Percentiles rank a stretch among this genome's conserved stretches.
Conservation (phyloP, 2,113 vertebrate genomes). For the Hemichromis elongatus region DNA sequence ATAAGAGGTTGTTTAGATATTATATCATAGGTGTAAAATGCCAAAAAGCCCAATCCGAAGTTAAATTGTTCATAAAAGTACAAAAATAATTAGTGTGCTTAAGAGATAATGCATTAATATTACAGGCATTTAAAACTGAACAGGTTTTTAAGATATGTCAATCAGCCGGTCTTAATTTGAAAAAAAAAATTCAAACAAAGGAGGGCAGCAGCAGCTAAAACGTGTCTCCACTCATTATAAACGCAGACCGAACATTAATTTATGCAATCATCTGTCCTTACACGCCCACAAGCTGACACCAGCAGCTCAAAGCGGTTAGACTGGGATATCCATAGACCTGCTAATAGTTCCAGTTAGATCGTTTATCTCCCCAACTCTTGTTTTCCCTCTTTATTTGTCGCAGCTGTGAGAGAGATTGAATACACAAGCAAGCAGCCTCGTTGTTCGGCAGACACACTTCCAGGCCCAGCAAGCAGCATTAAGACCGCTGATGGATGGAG, state of each 20-base stretch:
- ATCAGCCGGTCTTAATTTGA: neutral
- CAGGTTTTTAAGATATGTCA: neutral
- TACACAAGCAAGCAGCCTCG: neutral
- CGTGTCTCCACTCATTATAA: conserved; percentile 17
- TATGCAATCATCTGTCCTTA: conserved; percentile 41
- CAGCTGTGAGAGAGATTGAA: neutral
- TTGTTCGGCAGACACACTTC: neutral
- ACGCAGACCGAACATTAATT: conserved; percentile 41
- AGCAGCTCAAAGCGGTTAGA: neutral
- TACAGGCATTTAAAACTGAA: neutral
- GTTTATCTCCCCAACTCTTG: neutral
- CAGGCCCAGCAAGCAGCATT: neutral
- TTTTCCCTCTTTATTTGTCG: neutral
- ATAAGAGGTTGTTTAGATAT: neutral
- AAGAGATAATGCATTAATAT: neutral
- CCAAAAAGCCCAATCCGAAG: neutral
- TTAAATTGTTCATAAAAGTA: neutral
- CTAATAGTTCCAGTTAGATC: conserved; percentile 4
- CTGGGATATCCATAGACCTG: conserved; percentile 18
- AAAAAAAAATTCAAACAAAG: conserved; percentile 18
- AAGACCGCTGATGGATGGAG: neutral
- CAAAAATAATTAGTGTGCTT: neutral
- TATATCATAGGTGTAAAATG: neutral
- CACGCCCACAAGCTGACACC: conserved; percentile 33
- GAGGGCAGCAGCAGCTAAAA: conserved; percentile 32